Conservation (phyloP, 2,888 invertebrate genomes). For the Zele albiditarsus region DNA sequence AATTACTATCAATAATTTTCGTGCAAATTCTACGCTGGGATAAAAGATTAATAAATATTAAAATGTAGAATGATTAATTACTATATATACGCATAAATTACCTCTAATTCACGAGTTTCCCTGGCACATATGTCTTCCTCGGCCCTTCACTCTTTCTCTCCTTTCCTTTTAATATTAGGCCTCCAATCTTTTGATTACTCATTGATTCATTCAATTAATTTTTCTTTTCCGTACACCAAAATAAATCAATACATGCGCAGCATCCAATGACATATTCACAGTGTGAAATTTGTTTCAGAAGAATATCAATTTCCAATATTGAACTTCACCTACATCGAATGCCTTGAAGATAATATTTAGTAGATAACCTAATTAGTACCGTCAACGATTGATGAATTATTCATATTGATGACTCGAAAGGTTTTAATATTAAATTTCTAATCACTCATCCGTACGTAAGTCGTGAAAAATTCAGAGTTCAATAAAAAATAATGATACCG, state of each 20-base stretch:
- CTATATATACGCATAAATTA: no score
- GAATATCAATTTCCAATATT: background rate
- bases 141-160: no score
- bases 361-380: background rate
- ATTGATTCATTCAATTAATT: background rate
- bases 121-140: no score
- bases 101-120: no score
- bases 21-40: background rate
- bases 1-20: background rate
- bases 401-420: background rate
- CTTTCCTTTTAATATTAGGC: background rate
- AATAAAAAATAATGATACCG: conserved; percentile 46
- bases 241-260: background rate
- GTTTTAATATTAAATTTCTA: conserved; percentile 5
- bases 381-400: background rate
- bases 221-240: background rate
- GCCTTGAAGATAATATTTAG: background rate
- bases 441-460: background rate
- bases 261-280: background rate
- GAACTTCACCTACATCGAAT: background rate
- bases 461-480: background rate
- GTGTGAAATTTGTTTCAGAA: background rate
- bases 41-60: background rate
- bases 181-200: background rate
- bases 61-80: background rate